Evolutionary conservation across 92 coral and sea anemone species (phyloP), one percentile per base, ranked within the genome.

Genomic region (Porites cylindrica): DNA sequence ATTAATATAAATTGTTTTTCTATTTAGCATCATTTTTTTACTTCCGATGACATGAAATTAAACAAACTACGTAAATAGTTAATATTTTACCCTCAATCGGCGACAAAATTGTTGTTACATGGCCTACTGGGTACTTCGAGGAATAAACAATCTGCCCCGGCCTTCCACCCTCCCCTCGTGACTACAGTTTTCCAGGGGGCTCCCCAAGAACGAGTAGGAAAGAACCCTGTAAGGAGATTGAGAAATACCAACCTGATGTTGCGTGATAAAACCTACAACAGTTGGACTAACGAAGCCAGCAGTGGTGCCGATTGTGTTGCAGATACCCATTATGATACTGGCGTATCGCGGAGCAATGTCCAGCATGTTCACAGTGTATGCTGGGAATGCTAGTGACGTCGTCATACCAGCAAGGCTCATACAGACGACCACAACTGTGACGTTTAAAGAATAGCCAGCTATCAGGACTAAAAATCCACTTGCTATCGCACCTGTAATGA

Each of bases 211-310:
- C 47, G 47, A 0, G 47, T 38, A 38, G 47, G 47, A 67, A 8
- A 14, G n/a, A 62, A 62, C 20, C 23, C 4, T 19, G 13, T 47
- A 67, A 7, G 10, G 24, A 26, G 7, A 52, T 8, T 12, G 14
- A 5, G 16, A 58, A 8, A n/a, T 21, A 66, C 88, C 74, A 73
- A 96, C 99, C 96, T 96, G 85, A 43, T 96, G 82, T 72, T 88
- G 94, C 10, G 99, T 95, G 56, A 95, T 85, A 70, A 96, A 95
- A 3, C 99, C 99, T 13, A 96, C 99, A 17, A 96, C 63, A 75
- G 89, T 93, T 10, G 99, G 99, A 88, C 99, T 96, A 29, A 96
- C 86, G 76, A 96, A 96, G 0, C 99, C 99, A 14, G 99, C 98
- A 9, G 96, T 89, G 9, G 99, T 93, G 1, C 99, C 99, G 50